Evolutionary conservation across 1,140 invertebrate species (phyloP).

Genomic region (Drosophila guanche): DNA sequence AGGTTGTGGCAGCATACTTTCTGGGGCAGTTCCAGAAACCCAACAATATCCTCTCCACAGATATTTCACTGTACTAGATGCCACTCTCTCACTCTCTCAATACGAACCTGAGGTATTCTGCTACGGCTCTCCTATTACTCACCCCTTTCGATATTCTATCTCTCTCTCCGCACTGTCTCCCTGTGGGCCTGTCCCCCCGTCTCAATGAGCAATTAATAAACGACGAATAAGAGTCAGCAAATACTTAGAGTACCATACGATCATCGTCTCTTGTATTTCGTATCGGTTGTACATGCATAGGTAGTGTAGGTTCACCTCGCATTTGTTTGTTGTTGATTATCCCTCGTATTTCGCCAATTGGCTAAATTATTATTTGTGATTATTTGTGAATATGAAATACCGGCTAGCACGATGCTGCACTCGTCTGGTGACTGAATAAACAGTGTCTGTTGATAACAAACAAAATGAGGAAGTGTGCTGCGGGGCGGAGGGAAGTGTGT

Average conservation of each 20-base stretch:
- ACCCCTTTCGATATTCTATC: neutral
- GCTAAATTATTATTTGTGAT: conserved; percentile 16
- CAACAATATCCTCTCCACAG: too few species aligned
- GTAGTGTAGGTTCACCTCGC: too few species aligned
- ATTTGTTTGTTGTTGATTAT: too few species aligned
- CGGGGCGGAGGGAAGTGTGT: conserved; percentile 7
- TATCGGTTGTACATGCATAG: too few species aligned
- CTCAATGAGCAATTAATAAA: conserved; percentile 25
- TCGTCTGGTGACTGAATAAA: neutral
- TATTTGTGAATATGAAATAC: conserved; percentile 10
- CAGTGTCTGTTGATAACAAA: too few species aligned
- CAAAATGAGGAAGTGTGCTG: neutral
- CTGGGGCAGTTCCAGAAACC: too few species aligned
- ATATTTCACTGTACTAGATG: too few species aligned
- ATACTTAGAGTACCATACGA: neutral
- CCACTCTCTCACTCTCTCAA: too few species aligned
- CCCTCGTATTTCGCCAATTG: conserved; percentile 30
- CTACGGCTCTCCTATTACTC: conserved; percentile 22
- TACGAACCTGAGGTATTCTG: conserved; percentile 15
- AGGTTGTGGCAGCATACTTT: too few species aligned
- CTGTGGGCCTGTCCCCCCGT: neutral
- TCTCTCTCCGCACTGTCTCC: neutral
- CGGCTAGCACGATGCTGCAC: conserved; percentile 4
- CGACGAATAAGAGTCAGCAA: conserved; percentile 12
- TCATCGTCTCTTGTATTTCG: too few species aligned